phyloP scores from a whole-genome alignment of 30 jellyfish, hydroid and myxozoan species.

The Chrysaora quinquecirrha region DNA sequence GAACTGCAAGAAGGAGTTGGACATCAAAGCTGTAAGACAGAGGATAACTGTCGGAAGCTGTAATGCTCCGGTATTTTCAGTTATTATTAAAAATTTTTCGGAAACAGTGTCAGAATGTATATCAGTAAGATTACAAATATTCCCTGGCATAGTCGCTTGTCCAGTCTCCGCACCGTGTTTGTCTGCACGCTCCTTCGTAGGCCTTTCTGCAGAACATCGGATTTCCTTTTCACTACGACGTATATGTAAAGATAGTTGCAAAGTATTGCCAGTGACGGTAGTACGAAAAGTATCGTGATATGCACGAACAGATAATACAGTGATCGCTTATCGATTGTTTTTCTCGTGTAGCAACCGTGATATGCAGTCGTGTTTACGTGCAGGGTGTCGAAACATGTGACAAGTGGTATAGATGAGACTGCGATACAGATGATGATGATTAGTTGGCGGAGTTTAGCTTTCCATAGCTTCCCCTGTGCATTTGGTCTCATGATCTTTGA shows the following conservation, averaged over 20 bases:
- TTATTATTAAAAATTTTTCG: background rate
- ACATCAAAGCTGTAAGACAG: background rate
- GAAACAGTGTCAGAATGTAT: background rate
- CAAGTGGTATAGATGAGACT: slow-evolving; percentile 8
- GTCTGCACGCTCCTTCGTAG: background rate
- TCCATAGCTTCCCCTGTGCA: slow-evolving; percentile 17
- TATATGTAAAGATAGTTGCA: slow-evolving; percentile 27
- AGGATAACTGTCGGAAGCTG: background rate
- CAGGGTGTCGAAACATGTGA: background rate
- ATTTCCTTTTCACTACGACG: background rate
- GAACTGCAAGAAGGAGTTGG: slow-evolving; percentile 41
- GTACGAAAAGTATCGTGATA: background rate
- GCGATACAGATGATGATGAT: background rate
- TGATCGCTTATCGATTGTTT: background rate
- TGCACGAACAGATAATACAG: background rate
- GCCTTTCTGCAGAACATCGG: background rate
- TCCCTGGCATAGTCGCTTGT: background rate
- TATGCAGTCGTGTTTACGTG: slow-evolving; percentile 18
- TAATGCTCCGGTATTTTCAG: background rate
- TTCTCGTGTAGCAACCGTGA: background rate
- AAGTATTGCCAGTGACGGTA: slow-evolving; percentile 13
- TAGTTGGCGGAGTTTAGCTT: background rate
- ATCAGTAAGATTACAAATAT: background rate
- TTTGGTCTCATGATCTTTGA: slow-evolving; percentile 30
- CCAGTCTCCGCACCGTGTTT: too few species aligned